Base-by-base conservation (phyloP, 2,888 invertebrate genomes). In the Eupithecia tripunctaria region DNA sequence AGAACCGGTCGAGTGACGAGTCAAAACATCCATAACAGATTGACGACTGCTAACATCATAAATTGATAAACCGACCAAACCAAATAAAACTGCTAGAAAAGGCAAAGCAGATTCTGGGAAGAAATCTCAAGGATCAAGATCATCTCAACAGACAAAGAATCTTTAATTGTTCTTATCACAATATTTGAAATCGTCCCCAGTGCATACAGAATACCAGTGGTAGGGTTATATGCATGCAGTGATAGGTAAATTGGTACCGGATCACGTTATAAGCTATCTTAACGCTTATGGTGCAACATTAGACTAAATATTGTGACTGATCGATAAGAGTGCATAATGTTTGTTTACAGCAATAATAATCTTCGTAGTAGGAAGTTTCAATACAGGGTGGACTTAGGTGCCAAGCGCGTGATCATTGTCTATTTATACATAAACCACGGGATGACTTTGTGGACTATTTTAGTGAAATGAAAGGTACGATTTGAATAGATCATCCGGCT, bases 1-100 rank as follows among this genome's bases (percentile, higher is more conserved):
- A 73, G 78, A 91, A 91, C 91, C 89, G 88, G 91, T 91, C 80
- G 70, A 76, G 71, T 78, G 76, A 81, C 81, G 82, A n/a, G 81
- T 80, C 77, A 76, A 75, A 78, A 78, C 51, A 73, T 21, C 10
- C 62, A 32, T 36, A 10, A 36, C 10, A 63, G 36, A 63, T 63
- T 51, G 51, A 62, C n/a, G 18, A 36, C 51, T 56, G 56, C 56
- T 56, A 25, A 56, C 25, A 25, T 56, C 25, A 51, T 51, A 10
- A 51, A 41, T 43, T 47, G 8, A 47, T 47, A 47, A n/a, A 47
- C 47, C n/a, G 8, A 12, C n/a, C 47, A 21, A 51, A 10, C n/a
- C 8, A 21, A 47, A 21, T 4, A 10, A 51, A 10, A 1, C 51
- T 21, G 4, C 12, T 51, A 51, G 51, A 51, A 51, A 47, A 51